Evolutionary conservation across 2,113 vertebrate genomes (phyloP).

Genomic region (Brachypodius melanocephalos): DNA sequence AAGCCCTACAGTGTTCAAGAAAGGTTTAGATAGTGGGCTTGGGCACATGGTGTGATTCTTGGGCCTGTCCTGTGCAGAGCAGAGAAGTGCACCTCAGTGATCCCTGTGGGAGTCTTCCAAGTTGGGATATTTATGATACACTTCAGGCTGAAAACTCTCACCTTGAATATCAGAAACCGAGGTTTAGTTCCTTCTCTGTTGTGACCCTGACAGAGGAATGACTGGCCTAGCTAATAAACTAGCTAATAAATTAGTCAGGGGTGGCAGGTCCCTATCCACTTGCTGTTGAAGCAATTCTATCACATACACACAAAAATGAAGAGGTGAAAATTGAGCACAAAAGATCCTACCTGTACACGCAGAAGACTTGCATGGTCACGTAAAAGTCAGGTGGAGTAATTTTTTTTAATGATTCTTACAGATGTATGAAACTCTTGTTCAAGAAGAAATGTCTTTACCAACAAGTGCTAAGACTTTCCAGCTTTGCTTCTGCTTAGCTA

Average conservation of each 20-base stretch:
- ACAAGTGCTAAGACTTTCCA: neutral
- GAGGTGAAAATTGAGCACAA: neutral
- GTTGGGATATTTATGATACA: neutral
- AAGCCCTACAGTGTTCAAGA: fast-evolving
- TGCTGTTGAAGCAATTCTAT: neutral
- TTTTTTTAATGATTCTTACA: neutral
- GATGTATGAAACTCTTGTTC: neutral
- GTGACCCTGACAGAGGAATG: neutral
- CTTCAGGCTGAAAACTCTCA: neutral
- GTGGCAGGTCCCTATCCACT: neutral
- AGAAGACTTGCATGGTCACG: neutral
- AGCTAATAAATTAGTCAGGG: neutral
- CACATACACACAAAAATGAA: neutral
- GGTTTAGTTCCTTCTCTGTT: neutral
- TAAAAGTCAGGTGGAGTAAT: neutral
- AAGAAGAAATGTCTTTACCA: neutral
- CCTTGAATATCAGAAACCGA: neutral
- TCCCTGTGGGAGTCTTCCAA: neutral
- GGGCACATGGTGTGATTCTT: neutral
- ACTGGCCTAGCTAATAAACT: neutral
- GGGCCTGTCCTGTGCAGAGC: too few relatives aligned
- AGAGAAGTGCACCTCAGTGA: neutral
- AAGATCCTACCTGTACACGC: neutral
- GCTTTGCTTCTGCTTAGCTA: neutral
- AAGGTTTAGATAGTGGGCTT: neutral